Evolutionary conservation across 2,888 invertebrate genomes (phyloP), one percentile per base, ranked within the genome.

Genomic region (Zygaena filipendulae): DNA sequence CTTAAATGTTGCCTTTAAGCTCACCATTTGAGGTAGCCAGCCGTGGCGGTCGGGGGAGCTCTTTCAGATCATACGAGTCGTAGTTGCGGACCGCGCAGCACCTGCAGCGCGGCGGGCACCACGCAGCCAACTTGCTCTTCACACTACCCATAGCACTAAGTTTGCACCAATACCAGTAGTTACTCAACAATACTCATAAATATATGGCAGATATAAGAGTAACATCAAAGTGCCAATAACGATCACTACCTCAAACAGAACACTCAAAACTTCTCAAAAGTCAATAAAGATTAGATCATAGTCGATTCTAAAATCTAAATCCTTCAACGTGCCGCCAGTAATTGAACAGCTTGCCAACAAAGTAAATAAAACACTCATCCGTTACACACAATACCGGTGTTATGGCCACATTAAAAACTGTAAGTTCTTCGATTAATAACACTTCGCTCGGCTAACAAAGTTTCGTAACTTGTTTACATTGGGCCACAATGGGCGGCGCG

Each of bases 111-210:
- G 53, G 44, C 2, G 57, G 53, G 34, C 63, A 70, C 35, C 38
- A 55, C 5, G 44, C 40, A 4, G 43, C 45, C 27, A 75, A 27
- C 42, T 64, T 72, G 39, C 70, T 75, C 43, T 54, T 64, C 36
- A 66, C 67, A 35, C 55, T 43, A 46, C 75, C 77, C 75, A 77
- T 77, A 34, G 33, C 46, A 36, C n/a, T n/a, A n/a, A n/a, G n/a
- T n/a, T n/a, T n/a, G n/a, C n/a, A n/a, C n/a, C n/a, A n/a, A 2
- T 13, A 13, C 11, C 13, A 14, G 7, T 16, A 28, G n/a, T n/a
- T n/a, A 20, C 16, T 13, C 4, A 14, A 4, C 16, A 25, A 14
- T 23, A 10, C 21, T 9, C 9, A 5, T 21, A 21, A 35, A 46
- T 42, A n/a, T n/a, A n/a, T n/a, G n/a, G n/a, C n/a, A n/a, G n/a